A percentile compares a stretch with the other conserved stretches of the same genome.
Conservation (phyloP, 2,113 vertebrate species). For the Fukomys damarensis region DNA sequence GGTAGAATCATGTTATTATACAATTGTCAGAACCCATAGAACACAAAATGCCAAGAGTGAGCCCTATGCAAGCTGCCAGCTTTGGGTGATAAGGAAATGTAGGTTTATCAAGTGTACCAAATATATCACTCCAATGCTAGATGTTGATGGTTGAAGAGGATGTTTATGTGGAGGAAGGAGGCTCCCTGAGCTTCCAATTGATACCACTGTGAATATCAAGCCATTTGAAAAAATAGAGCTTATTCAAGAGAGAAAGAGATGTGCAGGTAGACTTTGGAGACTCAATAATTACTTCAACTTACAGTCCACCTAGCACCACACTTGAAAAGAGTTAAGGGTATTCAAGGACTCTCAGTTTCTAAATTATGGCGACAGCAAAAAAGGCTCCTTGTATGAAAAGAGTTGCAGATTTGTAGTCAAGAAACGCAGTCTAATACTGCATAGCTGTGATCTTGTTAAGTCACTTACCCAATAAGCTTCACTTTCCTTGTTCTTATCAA, state of each 20-base stretch:
- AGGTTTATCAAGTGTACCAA: not conserved
- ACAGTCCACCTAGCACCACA: not conserved
- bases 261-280: not conserved
- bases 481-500: not conserved
- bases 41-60: not conserved
- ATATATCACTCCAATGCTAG: not conserved
- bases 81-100: not conserved
- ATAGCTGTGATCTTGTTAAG: not conserved
- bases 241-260: not conserved
- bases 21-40: not conserved
- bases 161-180: not conserved
- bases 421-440: not conserved
- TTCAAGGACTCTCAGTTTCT: not conserved
- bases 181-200: not conserved
- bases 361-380: not conserved
- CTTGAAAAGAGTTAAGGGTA: not conserved
- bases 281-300: not conserved
- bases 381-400: not conserved
- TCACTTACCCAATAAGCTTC: not conserved
- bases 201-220: slow-evolving; percentile 3
- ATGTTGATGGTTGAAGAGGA: not conserved
- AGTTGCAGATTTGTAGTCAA: not conserved
- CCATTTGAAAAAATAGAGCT: not conserved
- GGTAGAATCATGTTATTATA: not conserved
- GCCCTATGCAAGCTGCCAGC: not conserved